phyloP scores from a whole-genome alignment of 2,888 invertebrate genomes.

The Cosmia trapezina region DNA sequence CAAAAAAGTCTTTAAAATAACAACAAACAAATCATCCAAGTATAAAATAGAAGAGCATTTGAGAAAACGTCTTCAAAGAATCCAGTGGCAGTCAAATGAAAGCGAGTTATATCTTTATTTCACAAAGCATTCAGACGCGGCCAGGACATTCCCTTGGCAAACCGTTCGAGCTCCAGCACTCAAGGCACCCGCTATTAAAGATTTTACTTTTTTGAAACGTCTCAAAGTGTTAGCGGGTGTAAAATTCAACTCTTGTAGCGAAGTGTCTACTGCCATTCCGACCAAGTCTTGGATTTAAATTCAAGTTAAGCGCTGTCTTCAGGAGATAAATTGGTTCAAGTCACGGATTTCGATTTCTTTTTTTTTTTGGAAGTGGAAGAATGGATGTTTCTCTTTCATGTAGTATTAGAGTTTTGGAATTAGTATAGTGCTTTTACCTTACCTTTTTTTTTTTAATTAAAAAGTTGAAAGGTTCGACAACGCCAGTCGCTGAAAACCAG shows the following conservation, averaged over 20 bases:
- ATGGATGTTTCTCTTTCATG: slow-evolving; percentile 30
- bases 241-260: slow-evolving; percentile 58
- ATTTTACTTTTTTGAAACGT: slow-evolving; percentile 59
- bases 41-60: slow-evolving; percentile 33
- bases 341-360: slow-evolving; percentile 44
- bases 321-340: slow-evolving; percentile 57
- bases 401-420: slow-evolving; percentile 17
- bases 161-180: slow-evolving; percentile 52
- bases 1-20: not conserved
- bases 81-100: slow-evolving; percentile 56
- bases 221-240: slow-evolving; percentile 58
- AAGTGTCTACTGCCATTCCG: slow-evolving; percentile 48
- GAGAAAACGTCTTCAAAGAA: slow-evolving; percentile 45
- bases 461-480: not conserved
- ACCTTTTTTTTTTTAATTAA: not conserved
- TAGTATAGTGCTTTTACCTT: slow-evolving; percentile 1
- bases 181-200: slow-evolving; percentile 51
- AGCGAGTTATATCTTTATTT: slow-evolving; percentile 64
- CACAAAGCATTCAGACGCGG: slow-evolving; percentile 46
- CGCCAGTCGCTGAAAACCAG: too few species aligned
- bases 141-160: slow-evolving; percentile 65
- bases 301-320: slow-evolving; percentile 54
- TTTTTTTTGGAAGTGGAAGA: slow-evolving; percentile 16
- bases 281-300: slow-evolving; percentile 61
- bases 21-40: slow-evolving; percentile 14